Evolutionary conservation across 1,140 invertebrate genomes (phyloP).

Genomic region (Drosophila novamexicana): DNA sequence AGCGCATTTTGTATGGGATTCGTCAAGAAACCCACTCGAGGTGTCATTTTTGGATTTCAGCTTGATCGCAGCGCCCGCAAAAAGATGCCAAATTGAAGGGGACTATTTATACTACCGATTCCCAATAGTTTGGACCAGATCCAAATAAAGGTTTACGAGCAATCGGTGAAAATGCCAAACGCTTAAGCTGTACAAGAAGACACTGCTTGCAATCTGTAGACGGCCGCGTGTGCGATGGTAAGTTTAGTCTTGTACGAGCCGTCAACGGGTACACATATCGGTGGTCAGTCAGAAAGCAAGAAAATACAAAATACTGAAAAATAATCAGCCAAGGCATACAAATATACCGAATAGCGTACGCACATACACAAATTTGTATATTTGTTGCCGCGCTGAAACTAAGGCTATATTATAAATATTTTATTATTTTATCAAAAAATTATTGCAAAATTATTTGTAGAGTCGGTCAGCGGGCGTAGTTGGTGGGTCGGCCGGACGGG

Average conservation of each 20-base stretch:
- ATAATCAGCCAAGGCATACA: constrained; percentile 43
- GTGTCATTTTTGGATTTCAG: constrained; percentile 57
- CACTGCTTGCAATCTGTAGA: constrained; percentile 58
- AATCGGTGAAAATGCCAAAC: constrained; percentile 47
- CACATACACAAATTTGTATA: constrained; percentile 11
- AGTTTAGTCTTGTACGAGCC: constrained; percentile 80
- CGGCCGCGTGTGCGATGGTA: constrained; percentile 57
- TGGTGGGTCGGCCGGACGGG: constrained; percentile 19
- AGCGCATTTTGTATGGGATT: constrained; percentile 83
- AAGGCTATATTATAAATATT: constrained; percentile 44
- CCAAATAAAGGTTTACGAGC: constrained; percentile 52
- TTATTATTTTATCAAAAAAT: constrained; percentile 53
- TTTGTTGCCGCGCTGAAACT: constrained; percentile 36
- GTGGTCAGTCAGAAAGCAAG: constrained; percentile 65
- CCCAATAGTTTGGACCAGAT: constrained; percentile 23
- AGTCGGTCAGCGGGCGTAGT: constrained; percentile 48
- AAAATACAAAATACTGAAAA: constrained; percentile 48
- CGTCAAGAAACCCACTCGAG: constrained; percentile 84
- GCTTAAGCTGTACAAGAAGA: constrained; percentile 48
- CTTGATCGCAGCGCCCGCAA: constrained; percentile 58
- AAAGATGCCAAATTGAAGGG: constrained; percentile 48
- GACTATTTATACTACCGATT: constrained; percentile 31
- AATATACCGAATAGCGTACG: constrained; percentile 47
- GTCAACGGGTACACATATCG: constrained; percentile 83
- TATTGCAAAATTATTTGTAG: constrained; percentile 64